Percentiles rank a stretch among this genome's conserved stretches.
Evolutionary conservation across 2,888 invertebrate genomes (phyloP).

Genomic region (Luperina nickerlii): DNA sequence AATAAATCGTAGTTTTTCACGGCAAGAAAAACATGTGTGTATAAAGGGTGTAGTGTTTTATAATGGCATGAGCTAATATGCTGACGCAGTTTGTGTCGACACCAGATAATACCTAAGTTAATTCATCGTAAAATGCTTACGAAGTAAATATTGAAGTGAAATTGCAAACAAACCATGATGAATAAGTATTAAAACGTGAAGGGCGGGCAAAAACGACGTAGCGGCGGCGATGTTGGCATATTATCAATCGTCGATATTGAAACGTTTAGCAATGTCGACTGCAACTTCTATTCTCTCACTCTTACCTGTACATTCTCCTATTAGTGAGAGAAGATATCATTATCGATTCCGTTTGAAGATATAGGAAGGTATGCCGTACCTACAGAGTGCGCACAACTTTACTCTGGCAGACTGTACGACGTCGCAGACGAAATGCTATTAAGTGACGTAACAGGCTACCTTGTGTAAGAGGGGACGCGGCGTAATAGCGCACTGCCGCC

Average conservation of each 20-base stretch:
- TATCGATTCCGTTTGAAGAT: conserved; percentile 55
- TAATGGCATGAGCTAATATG: not conserved
- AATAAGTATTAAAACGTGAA: conserved; percentile 21
- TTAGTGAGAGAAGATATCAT: conserved; percentile 44
- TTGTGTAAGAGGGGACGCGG: conserved; percentile 80
- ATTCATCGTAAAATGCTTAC: not conserved
- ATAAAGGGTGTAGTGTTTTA: not conserved
- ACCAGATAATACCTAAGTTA: not conserved
- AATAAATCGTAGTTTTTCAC: not conserved
- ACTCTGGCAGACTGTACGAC: conserved; percentile 82
- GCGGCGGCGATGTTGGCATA: conserved; percentile 14
- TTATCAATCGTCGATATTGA: conserved; percentile 31
- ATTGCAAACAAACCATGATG: conserved; percentile 7
- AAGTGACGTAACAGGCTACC: conserved; percentile 84
- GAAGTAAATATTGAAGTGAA: not conserved
- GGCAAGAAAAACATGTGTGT: not conserved
- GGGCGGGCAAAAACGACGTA: conserved; percentile 5
- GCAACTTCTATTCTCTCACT: conserved; percentile 35
- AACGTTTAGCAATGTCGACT: conserved; percentile 19
- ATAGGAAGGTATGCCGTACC: conserved; percentile 27
- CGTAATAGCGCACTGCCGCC: conserved; percentile 69
- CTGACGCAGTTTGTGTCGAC: not conserved
- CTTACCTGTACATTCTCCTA: conserved; percentile 26
- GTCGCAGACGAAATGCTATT: conserved; percentile 82
- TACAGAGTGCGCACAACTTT: conserved; percentile 56